Base-by-base conservation (phyloP, 1,140 invertebrate genomes). In the Temnothorax longispinosus region DNA sequence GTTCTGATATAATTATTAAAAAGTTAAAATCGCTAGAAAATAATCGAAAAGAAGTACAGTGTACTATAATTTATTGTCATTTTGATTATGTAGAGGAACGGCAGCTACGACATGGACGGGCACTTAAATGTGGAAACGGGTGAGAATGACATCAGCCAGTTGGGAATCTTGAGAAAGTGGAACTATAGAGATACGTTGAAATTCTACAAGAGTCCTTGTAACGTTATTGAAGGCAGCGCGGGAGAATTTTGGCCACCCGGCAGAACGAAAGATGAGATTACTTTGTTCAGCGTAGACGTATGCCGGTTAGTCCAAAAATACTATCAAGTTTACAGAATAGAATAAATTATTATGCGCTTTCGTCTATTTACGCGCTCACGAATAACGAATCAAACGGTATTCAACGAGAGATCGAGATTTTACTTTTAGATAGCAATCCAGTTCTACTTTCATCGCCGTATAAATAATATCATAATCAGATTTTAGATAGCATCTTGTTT, bases 171-270 rank as follows among this genome's bases (percentile, higher is more conserved):
- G 44, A 94, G 96, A 54, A 93, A 95, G 3, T 98, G 97, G 97
- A 97, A 98, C 89, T 96, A 97, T 84, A 93, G 95, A 32, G 96
- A 96, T 21, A 94, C 96, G 3, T 96, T 97, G 0, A 94, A 94
- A 0, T 97, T 94, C 92, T 98, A 96, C 89, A 94, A 95, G 1
- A 96, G 96, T 7, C 94, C 96, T 21, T 96, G 96, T 86, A 96
- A 96, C 82, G 75, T 95, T 86, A 94, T 97, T 32, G 95, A 96
- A 78, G 98, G 97, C 11, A 98, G 97, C 27, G 97, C 96, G 0
- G 98, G 98, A 0, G 97, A 98, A 94, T 97, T 98, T 91, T 97
- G 97, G 93, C 96, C 97, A 0, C 97, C 97, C 4, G 94, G 96
- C 84, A 91, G 96, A 76, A 95, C 94, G 0, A 96, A 96, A 50